phyloP scores from a whole-genome alignment of 1,140 invertebrate genomes.

The Metopolophium dirhodum region DNA sequence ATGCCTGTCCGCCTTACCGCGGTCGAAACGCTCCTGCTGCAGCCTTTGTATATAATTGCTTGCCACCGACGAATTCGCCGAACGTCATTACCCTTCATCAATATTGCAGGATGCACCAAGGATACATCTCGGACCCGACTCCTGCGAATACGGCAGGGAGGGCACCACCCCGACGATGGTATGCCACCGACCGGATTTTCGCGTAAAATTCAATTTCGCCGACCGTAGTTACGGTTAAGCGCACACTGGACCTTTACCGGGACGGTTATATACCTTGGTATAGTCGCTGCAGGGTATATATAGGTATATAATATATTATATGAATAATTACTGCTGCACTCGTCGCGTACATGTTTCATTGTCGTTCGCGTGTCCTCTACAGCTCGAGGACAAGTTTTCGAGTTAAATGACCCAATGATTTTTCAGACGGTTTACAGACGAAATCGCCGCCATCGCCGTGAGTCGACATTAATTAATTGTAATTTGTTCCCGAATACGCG shows the following conservation, averaged over 20 bases:
- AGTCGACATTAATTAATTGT: background rate
- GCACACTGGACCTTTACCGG: background rate
- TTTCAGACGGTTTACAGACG: background rate
- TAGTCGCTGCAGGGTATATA: background rate
- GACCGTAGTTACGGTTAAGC: background rate
- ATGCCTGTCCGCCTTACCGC: background rate
- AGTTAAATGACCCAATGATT: background rate
- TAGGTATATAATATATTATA: background rate
- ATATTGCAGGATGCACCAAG: background rate
- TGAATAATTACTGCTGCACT: background rate
- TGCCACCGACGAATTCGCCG: background rate
- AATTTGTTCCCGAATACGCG: background rate
- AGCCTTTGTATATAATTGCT: background rate
- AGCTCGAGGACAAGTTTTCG: background rate
- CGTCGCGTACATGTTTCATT: background rate
- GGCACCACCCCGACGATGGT: background rate
- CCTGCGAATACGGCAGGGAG: too few relatives aligned
- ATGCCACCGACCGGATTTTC: background rate
- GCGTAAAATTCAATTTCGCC: background rate
- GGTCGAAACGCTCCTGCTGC: background rate
- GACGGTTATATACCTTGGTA: background rate
- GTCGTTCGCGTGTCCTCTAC: too few relatives aligned
- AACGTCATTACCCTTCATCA: constrained; percentile 27
- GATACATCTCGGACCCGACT: background rate
- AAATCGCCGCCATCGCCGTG: background rate